phyloP scores from a whole-genome alignment of 35 echinoderm and acorn worm genomes.

The Ophiothrix spiculata region DNA sequence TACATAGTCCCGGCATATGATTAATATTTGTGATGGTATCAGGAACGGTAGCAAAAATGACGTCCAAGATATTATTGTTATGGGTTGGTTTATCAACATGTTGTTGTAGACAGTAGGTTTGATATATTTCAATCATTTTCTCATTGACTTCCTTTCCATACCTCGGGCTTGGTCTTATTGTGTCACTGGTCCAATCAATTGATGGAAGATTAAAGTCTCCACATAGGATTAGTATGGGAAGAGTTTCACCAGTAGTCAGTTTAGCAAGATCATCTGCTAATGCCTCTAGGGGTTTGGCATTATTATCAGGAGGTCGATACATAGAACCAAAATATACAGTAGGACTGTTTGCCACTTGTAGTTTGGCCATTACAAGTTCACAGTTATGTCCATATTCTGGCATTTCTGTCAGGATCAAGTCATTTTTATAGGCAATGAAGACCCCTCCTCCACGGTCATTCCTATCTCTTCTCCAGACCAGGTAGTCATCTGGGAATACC shows the following conservation, averaged over 20 bases:
- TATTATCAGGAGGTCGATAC: neutral
- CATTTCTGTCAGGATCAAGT: neutral
- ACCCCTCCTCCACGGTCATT: neutral
- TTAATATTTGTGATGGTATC: conserved; percentile 24
- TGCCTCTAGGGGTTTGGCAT: neutral
- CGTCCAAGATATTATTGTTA: conserved; percentile 37
- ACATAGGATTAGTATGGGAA: neutral
- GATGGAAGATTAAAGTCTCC: conserved; percentile 20
- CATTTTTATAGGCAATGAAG: neutral
- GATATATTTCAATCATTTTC: conserved; percentile 9
- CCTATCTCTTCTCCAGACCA: neutral
- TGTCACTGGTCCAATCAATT: neutral
- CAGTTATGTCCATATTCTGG: neutral
- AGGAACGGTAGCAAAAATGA: conserved; percentile 28
- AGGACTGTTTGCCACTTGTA: neutral
- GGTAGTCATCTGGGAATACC: neutral
- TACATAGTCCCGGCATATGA: conserved; percentile 23
- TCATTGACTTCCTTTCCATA: conserved; percentile 3
- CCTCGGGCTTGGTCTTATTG: neutral
- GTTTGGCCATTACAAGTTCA: neutral
- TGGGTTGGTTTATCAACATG: neutral
- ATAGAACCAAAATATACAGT: neutral
- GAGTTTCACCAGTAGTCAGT: neutral
- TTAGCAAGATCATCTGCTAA: neutral
- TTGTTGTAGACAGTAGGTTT: neutral